These are phyloP conservation scores for Alligator mississippiensis DNA, from an alignment of 2,113 vertebrate species.

Conservation along the genomic window DNA sequence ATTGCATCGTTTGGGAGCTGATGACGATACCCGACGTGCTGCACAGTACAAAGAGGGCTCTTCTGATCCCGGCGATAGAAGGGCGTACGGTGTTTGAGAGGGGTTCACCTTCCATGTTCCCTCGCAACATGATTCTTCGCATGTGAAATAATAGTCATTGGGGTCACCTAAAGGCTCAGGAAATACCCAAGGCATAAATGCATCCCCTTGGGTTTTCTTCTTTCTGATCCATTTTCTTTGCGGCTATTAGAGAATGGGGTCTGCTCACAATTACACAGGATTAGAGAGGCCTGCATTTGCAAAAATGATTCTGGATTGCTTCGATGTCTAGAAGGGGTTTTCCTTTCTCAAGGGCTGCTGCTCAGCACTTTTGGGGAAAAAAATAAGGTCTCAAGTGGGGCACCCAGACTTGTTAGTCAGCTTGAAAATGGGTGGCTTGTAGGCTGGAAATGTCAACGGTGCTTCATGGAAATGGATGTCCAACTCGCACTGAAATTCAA, in stretches of 20 bases:
- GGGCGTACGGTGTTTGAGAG: neutral
- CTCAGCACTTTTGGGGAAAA: neutral
- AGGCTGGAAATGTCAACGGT: neutral
- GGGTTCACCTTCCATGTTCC: neutral
- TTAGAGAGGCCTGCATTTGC: neutral
- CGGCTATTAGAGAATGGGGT: neutral
- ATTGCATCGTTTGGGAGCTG: neutral
- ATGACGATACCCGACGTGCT: neutral
- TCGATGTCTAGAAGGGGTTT: neutral
- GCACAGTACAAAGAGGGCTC: neutral
- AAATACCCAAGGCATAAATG: neutral
- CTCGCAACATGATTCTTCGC: neutral
- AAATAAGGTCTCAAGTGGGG: fast-evolving
- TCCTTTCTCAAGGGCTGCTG: no score
- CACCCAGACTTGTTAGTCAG: neutral
- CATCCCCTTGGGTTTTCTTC: fast-evolving
- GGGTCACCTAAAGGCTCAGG: constrained; percentile 17
- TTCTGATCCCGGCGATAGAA: neutral
- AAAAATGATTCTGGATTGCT: neutral
- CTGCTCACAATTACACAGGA: no score
- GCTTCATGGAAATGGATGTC: neutral
- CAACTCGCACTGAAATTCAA: neutral
- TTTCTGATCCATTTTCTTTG: neutral
- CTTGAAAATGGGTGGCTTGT: neutral
- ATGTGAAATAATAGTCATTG: neutral